Conservation (phyloP, 2,113 vertebrate genomes). For the Dromas ardeola region DNA sequence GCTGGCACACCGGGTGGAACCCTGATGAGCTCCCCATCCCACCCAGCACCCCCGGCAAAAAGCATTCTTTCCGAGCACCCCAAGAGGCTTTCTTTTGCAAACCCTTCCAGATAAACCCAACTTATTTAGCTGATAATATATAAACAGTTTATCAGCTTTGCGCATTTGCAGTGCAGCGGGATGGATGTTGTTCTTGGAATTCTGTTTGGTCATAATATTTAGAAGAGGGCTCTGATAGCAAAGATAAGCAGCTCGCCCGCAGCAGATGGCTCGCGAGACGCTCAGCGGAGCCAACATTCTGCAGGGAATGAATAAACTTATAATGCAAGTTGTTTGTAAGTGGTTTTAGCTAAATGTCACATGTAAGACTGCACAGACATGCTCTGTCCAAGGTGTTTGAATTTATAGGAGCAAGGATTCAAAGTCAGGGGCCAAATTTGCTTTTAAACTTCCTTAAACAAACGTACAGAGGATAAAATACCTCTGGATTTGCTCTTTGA, state of each 20-base stretch:
- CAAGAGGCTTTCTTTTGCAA: conserved; percentile 66
- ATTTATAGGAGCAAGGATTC: conserved; percentile 66
- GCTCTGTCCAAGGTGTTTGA: conserved; percentile 72
- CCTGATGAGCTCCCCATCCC: background rate
- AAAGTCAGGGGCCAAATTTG: conserved; percentile 80
- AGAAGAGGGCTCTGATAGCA: conserved; percentile 79
- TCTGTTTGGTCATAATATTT: conserved; percentile 81
- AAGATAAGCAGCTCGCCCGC: conserved; percentile 72
- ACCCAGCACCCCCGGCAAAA: conserved; percentile 45
- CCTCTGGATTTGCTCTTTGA: conserved; percentile 47
- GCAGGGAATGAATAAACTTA: conserved; percentile 68
- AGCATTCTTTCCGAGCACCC: conserved; percentile 56
- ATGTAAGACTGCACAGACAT: conserved; percentile 72
- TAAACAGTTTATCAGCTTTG: conserved; percentile 80
- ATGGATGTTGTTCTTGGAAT: conserved; percentile 76
- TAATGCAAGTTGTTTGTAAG: conserved; percentile 69
- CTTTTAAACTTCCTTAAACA: conserved; percentile 78
- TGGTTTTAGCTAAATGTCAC: conserved; percentile 72
- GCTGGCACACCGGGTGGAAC: background rate
- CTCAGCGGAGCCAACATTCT: conserved; percentile 71
- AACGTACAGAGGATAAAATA: conserved; percentile 46
- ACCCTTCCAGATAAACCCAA: conserved; percentile 71
- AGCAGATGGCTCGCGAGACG: conserved; percentile 73
- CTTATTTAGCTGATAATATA: conserved; percentile 73
- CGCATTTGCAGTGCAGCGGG: conserved; percentile 73